These are phyloP conservation scores for Micrasema longulum DNA, from an alignment of 1,140 invertebrate species.

Conservation along the genomic window DNA sequence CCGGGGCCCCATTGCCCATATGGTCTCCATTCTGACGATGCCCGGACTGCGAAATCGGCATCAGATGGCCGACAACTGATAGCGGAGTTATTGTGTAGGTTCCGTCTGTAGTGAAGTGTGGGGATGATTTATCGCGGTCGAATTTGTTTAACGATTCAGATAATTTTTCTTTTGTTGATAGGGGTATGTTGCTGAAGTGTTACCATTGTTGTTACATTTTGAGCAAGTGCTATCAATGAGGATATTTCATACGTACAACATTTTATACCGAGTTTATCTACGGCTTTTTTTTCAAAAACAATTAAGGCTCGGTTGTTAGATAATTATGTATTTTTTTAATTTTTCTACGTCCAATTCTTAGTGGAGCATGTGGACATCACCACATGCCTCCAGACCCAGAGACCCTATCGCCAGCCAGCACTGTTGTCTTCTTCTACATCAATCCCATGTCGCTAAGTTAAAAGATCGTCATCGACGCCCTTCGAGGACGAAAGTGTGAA, in stretches of 20 bases:
- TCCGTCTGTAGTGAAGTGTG: not conserved
- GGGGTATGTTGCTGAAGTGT: constrained; percentile 17
- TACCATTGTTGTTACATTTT: not conserved
- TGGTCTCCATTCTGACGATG: constrained; percentile 1
- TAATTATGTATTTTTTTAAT: no score
- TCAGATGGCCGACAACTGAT: constrained; percentile 14
- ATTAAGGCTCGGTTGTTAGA: no score
- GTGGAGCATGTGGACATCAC: no score
- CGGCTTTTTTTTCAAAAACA: no score
- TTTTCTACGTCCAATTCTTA: no score
- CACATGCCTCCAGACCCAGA: no score
- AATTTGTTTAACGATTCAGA: constrained; percentile 21
- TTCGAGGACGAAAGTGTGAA: no score
- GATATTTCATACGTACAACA: not conserved
- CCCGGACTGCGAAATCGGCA: not conserved
- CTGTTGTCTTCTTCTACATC: no score
- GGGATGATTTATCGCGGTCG: constrained; percentile 12
- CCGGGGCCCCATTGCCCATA: constrained; percentile 10
- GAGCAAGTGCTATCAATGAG: constrained; percentile 11
- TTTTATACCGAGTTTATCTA: no score
- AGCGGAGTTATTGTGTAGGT: not conserved
- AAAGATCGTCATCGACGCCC: no score
- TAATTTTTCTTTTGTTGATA: constrained; percentile 8
- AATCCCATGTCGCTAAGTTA: no score
- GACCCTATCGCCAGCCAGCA: no score